These are phyloP conservation scores for Gandaritis pyraliata DNA, from an alignment of 2,888 invertebrate species.

Conservation along the genomic window DNA sequence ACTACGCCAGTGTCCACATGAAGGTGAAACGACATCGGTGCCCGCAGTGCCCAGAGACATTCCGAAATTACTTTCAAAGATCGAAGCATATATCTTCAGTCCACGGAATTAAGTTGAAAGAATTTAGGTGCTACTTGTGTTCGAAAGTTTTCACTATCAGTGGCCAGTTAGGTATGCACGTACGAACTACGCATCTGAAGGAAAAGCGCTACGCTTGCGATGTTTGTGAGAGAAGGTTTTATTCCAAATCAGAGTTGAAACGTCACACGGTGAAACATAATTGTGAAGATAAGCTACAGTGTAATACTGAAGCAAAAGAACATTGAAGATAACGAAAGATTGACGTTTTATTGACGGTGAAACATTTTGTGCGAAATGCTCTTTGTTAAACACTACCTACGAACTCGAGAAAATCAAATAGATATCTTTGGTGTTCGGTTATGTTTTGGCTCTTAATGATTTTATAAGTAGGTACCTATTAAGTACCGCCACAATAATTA, in stretches of 20 bases:
- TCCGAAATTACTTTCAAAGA: slow-evolving; percentile 74
- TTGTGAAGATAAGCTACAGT: slow-evolving; percentile 78
- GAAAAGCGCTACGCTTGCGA: slow-evolving; percentile 73
- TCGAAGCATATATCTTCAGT: slow-evolving; percentile 69
- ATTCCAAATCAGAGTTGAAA: slow-evolving; percentile 80
- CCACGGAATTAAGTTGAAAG: slow-evolving; percentile 72
- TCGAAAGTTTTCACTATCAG: slow-evolving; percentile 70
- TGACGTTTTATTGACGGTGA: slow-evolving; percentile 71
- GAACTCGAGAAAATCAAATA: too few relatives aligned
- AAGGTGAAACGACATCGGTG: slow-evolving; percentile 73
- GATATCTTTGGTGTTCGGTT: too few relatives aligned
- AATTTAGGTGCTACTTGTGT: slow-evolving; percentile 72
- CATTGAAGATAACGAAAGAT: slow-evolving; percentile 77
- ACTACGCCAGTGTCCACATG: slow-evolving; percentile 78
- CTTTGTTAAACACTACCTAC: too few relatives aligned
- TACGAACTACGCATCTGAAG: slow-evolving; percentile 74
- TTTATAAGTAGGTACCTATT: too few relatives aligned
- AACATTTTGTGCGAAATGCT: slow-evolving; percentile 43
- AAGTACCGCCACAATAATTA: too few relatives aligned
- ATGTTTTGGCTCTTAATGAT: too few relatives aligned
- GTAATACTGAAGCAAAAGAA: slow-evolving; percentile 78
- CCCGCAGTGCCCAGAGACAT: slow-evolving; percentile 70
- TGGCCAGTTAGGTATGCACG: slow-evolving; percentile 69
- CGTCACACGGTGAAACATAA: slow-evolving; percentile 82
- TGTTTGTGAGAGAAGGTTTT: slow-evolving; percentile 82